Evolutionary conservation across 2,113 vertebrate genomes (phyloP).

Genomic region (Macroglossus sobrinus): DNA sequence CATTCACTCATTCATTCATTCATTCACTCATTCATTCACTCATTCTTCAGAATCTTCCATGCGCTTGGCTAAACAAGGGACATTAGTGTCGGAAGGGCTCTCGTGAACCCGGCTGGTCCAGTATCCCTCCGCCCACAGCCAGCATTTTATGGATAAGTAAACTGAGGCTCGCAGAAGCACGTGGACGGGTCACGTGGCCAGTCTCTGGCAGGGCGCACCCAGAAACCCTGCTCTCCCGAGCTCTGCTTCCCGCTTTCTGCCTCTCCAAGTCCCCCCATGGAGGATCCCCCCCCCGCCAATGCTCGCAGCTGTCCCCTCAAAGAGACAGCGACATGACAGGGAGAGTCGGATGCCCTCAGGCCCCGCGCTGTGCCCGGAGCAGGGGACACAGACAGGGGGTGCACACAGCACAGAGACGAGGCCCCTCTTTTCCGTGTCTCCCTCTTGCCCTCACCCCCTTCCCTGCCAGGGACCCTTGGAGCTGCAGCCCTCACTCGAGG

Average conservation of each 20-base stretch:
- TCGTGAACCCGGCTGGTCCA: fast-evolving
- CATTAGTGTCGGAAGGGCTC: fast-evolving
- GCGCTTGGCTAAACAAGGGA: fast-evolving
- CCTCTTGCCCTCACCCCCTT: neutral
- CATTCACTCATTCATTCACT: neutral
- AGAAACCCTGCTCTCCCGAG: neutral
- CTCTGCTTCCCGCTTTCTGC: neutral
- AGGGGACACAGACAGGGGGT: neutral
- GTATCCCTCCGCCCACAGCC: fast-evolving
- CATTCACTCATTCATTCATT: neutral
- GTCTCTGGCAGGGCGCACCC: too few relatives aligned
- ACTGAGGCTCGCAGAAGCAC: neutral
- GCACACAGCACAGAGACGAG: fast-evolving
- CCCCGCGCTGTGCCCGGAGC: too few relatives aligned
- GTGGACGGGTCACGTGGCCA: neutral
- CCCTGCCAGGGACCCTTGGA: neutral
- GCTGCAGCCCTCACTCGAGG: neutral
- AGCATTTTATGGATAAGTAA: neutral
- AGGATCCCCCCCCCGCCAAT: fast-evolving
- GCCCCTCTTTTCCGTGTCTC: fast-evolving
- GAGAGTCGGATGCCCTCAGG: fast-evolving
- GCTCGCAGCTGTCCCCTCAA: fast-evolving
- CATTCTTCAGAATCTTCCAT: too few relatives aligned
- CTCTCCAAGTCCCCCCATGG: fast-evolving
- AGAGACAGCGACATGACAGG: neutral